Evolutionary conservation across 1,140 invertebrate species (phyloP), one percentile per base, ranked within the genome.

Genomic region (Hypothenemus hampei): DNA sequence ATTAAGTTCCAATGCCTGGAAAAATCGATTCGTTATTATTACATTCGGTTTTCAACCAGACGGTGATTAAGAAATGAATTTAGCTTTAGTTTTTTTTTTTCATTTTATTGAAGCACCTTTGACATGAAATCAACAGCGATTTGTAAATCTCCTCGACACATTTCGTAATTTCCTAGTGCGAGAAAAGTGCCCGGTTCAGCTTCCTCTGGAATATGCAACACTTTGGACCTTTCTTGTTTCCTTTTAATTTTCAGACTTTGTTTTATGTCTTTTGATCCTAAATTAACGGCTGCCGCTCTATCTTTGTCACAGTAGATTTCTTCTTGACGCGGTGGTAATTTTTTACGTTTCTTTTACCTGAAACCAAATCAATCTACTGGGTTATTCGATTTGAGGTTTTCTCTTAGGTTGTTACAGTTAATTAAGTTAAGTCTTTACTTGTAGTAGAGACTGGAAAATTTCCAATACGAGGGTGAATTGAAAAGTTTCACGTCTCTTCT

Each of bases 301-400:
- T 93, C 91, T 65, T 93, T 93, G 69, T 93, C 91, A 7, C 89
- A 92, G 66, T 92, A 93, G 10, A 88, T 70, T 65, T 93, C 89
- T 60, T 86, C 81, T 18, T 68, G 63, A 58, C 69, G 37, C 53
- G 64, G 79, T 77, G 56, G 76, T 71, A 20, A 77, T 75, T 8
- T 73, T 77, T 61, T 73, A 73, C 73, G 73, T 77, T 23, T 35
- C 63, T 61, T 46, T 53, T 65, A 15, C 49, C 45, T 57, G 26
- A 18, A 54, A 54, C 15, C 31, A 36, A 22, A 23, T 13, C 49
- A 19, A 24, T 22, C n/a, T n/a, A n/a, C n/a, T n/a, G n/a, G n/a
- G n/a, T n/a, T n/a, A n/a, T n/a, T n/a, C n/a, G n/a, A n/a, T n/a
- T n/a, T n/a, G n/a, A n/a, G n/a, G n/a, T n/a, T n/a, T n/a, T n/a